A percentile compares a stretch with the other conserved stretches of the same genome.
Evolutionary conservation across 2,888 invertebrate species (phyloP).

Genomic region (Patella pellucida): DNA sequence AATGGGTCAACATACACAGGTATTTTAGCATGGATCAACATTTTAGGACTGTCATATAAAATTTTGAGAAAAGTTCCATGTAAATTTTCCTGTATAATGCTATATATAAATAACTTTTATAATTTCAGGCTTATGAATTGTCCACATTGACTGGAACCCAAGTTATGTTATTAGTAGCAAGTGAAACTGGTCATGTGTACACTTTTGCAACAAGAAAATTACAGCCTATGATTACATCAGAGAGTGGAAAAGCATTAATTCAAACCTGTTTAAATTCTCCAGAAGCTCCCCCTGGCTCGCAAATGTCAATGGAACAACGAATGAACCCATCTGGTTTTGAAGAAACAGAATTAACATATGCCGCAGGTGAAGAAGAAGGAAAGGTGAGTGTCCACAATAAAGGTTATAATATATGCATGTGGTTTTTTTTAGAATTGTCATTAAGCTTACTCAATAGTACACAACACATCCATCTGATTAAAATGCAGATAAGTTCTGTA

Average conservation of each 20-base stretch:
- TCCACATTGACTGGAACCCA: conserved; percentile 99
- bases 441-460: not conserved
- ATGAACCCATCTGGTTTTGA: conserved; percentile 99
- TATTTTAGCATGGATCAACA: too few relatives aligned
- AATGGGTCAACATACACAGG: too few relatives aligned
- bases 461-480: conserved; percentile 5
- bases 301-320: conserved; percentile 84
- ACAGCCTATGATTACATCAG: conserved; percentile 99
- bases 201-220: conserved; percentile 96
- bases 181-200: conserved; percentile 99
- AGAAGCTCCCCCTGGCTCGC: conserved; percentile 76
- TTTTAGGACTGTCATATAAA: too few relatives aligned
- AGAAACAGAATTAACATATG: conserved; percentile 96
- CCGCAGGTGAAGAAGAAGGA: conserved; percentile 74
- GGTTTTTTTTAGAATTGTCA: not conserved
- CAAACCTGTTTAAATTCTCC: conserved; percentile 99
- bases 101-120: too few relatives aligned
- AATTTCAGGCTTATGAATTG: conserved; percentile 95
- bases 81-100: too few relatives aligned
- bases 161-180: conserved; percentile 99
- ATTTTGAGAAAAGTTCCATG: too few relatives aligned
- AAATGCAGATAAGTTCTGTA: conserved; percentile 10
- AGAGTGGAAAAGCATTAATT: conserved; percentile 92
- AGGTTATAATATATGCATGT: not conserved
- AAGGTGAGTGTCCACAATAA: conserved; percentile 33